Base-by-base conservation (phyloP, 2,888 invertebrate genomes). In the Patella pellucida region DNA sequence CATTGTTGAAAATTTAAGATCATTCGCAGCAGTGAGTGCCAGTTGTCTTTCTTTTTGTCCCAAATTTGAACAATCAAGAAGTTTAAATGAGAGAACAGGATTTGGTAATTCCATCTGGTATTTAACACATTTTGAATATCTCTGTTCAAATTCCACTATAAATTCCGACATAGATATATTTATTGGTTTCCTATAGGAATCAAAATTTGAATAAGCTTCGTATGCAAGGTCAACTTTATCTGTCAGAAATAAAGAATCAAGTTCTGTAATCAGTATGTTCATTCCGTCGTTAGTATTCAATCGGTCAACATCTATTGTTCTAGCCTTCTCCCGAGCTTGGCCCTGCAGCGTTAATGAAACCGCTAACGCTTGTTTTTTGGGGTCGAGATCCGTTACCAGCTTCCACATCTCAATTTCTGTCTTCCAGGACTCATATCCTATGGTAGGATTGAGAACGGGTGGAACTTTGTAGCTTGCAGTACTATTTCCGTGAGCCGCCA, bases 31-130 rank as follows among this genome's bases (percentile, higher is more conserved):
- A n/a, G 56, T 56, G n/a, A 56, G 19, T n/a, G 56, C 56, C 14
- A 56, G 19, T 56, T 56, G 56, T 56, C 56, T 56, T 14, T 56
- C 56, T 16, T 9, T 56, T 12, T 56, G 56, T 5, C n/a, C 5
- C 7, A 56, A 16, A 16, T 56, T 56, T 15, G 56, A 12, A 14
- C 56, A n/a, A 56, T 56, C 56, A 7, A 56, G 23, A 9, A 67
- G 23, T 19, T 50, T 73, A 16, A 73, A 73, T 4, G 67, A 16
- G 27, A 73, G 19, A 62, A 73, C 73, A 31, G 68, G 16, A 68
- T 41, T 19, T 67, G 52, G 70, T 41, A 70, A 51, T 14, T 51
- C n/a, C 51, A 70, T 70, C 15, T 70, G n/a, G 14, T 70, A 23
- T 51, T n/a, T 51, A 15, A 50, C 23, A 12, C 41, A 41, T 19